Base-by-base conservation (phyloP, 2,797 vertebrate species). In the Semaprochilodus insignis region DNA sequence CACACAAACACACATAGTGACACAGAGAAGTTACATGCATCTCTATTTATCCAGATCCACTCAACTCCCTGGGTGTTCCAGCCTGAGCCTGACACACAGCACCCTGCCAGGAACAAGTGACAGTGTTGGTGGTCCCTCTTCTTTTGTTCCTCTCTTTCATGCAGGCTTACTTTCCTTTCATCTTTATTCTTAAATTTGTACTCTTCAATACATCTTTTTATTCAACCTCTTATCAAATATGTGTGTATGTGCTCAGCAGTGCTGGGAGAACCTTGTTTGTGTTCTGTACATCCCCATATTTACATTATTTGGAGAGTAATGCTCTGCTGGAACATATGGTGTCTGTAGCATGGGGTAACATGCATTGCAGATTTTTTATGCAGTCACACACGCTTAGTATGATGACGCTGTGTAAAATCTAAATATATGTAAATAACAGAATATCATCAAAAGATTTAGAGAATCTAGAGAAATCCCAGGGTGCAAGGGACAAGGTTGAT, bases 51-150 rank as follows among this genome's bases (percentile, higher is more conserved):
- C 63, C 65, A 23, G 51, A 21, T 36, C 66, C n/a, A 19, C 66
- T 44, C 36, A 17, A 3, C 82, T 86, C 81, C 73, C 82, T 90
- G 87, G 87, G 89, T 90, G 88, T 89, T 87, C 85, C 75, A 59
- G 57, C 6, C 78, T 72, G 54, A 85, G 60, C 6, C 80, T 72
- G 59, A 85, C 69, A 85, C 69, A 69, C 2, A 85, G 73, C 70
- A 74, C 60, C 65, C 17, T 88, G 77, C 40, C 73, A 78, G 84
- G 86, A 87, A 85, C 71, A 44, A 51, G 51, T 59, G 81, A 86
- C 52, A 82, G 63, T 72, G 84, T 73, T 81, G 75, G 83, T 77
- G 74, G 60, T 85, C 76, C 74, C 52, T 25, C 66, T 63, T 62
- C 13, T 57, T 13, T 57, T 40, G 16, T 66, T 65, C 19, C 51